Evolutionary conservation across 1,140 invertebrate genomes (phyloP), one percentile per base, ranked within the genome.

Genomic region (Nephotettix cincticeps): DNA sequence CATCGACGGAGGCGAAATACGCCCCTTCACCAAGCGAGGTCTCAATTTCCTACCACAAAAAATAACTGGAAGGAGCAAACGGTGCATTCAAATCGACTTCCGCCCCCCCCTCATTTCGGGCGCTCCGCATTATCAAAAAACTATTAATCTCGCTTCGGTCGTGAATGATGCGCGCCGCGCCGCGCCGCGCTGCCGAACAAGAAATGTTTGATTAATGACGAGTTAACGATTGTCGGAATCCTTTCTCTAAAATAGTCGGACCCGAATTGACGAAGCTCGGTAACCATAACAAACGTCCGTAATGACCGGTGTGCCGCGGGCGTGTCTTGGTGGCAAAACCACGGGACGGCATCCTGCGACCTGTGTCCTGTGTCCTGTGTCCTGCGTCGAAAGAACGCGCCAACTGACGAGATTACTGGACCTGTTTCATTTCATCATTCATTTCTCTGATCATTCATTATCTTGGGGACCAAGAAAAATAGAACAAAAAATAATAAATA

Each of bases 41-140:
- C 64, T 67, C 64, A 67, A 67, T 67, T 67, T 67, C 56, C 56
- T 40, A 32, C 64, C 64, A 67, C 64, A 43, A 45, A 67, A 67
- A 67, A 67, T 61, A 27, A 61, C 56, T 61, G 56, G 56, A 61
- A 61, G 56, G 25, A 61, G 56, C 56, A 61, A 61, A 61, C 56
- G 56, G 56, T 61, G 56, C 56, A 61, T 61, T 61, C 56, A 61
- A 61, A 61, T 61, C 56, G 56, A 61, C 56, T 61, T 61, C 56
- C 56, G 56, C 25, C 56, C 23, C 14, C 25, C 56, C 13, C 21
- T 25, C 9, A 14, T 27, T 27, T 23, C 21, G 9, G 9, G 56
- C 56, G 56, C 56, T 28, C 25, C 56, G 56, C 28, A 61, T 61
- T 61, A 61, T 61, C 56, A 61, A 61, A 61, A 61, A 61, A 61